Conservation (phyloP, 2,113 vertebrate genomes). For the Zapornia atra region DNA sequence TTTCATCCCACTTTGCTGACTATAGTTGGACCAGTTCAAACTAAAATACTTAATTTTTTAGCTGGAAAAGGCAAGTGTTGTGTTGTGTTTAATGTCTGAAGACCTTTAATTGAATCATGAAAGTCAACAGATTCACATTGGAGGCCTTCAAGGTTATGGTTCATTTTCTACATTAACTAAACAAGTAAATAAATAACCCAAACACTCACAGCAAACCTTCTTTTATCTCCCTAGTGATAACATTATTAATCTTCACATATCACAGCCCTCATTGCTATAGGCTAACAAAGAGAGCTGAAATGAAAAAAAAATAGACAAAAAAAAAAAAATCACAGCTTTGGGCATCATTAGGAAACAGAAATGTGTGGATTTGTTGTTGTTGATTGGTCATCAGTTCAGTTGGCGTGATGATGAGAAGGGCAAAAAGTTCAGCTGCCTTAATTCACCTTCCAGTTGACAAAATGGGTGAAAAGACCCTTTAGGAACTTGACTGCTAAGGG, state of each 20-base stretch:
- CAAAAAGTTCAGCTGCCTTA: background rate
- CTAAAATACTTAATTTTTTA: background rate
- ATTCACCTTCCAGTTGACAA: background rate
- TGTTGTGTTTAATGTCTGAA: background rate
- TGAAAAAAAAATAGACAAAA: background rate
- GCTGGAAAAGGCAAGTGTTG: background rate
- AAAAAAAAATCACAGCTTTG: background rate
- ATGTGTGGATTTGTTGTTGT: background rate
- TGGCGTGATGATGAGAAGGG: background rate
- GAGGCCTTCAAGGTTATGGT: background rate
- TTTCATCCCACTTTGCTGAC: background rate
- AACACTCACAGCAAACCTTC: background rate
- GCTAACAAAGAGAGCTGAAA: background rate
- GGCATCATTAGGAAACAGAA: background rate
- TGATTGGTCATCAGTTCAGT: background rate
- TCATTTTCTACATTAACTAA: background rate
- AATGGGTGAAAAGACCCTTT: background rate
- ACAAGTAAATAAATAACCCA: conserved; percentile 25
- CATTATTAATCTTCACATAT: background rate
- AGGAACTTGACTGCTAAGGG: background rate
- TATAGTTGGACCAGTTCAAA: background rate
- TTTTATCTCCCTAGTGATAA: background rate
- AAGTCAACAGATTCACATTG: background rate
- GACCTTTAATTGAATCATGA: conserved; percentile 4
- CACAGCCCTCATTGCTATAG: background rate